Evolutionary conservation across 2,888 invertebrate genomes (phyloP), one percentile per base, ranked within the genome.

Genomic region (Acrobasis repandana): DNA sequence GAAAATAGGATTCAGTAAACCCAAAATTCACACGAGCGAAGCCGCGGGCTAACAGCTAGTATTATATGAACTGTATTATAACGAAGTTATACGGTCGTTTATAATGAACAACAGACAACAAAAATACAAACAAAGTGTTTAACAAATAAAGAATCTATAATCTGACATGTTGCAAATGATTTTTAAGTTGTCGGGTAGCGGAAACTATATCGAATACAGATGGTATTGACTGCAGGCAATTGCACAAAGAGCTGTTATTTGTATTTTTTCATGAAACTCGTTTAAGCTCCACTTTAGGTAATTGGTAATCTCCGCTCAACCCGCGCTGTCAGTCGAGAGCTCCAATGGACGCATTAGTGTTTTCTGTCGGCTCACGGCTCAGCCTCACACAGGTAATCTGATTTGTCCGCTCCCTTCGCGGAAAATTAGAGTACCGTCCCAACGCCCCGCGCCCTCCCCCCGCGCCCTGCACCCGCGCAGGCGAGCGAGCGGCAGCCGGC

Each of bases 291-390:
- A 43, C n/a, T 43, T 43, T 43, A 11, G 11, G n/a, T 43, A 43
- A 43, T 43, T 5, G 43, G 14, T 43, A 43, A 43, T 43, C 43
- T 43, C 43, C 14, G 43, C 28, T 28, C 28, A 28, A 8, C 28
- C 0, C 28, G 43, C 43, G 43, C 43, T 43, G 6, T 10, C 43
- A 10, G 43, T 14, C n/a, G 5, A 43, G 43, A 9, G 43, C 10
- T 43, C 10, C 43, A 43, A 43, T 43, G 11, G 43, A 43, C 43
- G 43, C 14, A 43, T 43, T 43, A 43, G 43, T 14, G n/a, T 43
- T 43, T 43, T 43, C 43, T n/a, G 43, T 43, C 43, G 10, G 43
- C 43, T 43, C 43, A 43, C 43, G 43, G 43, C 43, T 43, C 43
- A 43, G 43, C 43, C 43, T 43, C 43, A 43, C 43, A 43, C 43